Conservation (phyloP, 2,113 vertebrate genomes). For the Phoxinus phoxinus region DNA sequence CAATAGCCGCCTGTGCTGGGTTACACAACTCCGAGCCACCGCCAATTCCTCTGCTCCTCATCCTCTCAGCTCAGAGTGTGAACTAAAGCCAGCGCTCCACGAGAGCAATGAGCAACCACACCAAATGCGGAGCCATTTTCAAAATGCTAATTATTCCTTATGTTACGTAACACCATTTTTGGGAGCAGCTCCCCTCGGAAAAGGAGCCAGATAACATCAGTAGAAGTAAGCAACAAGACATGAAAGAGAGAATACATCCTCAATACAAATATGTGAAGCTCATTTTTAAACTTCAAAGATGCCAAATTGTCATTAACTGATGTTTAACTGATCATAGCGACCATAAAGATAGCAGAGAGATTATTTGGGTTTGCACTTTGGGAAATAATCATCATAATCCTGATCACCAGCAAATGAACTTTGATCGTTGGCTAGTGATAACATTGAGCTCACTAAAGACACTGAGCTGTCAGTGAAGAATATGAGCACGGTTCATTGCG, state of each 20-base stretch:
- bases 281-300: not conserved
- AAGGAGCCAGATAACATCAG: slow-evolving; percentile 12
- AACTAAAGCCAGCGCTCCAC: not conserved
- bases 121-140: slow-evolving; percentile 16
- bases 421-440: slow-evolving; percentile 15
- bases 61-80: slow-evolving; percentile 6
- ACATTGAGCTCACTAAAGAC: not conserved
- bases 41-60: not conserved
- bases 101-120: not conserved
- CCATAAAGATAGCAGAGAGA: not conserved
- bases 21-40: slow-evolving; percentile 8
- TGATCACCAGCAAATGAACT: slow-evolving; percentile 7
- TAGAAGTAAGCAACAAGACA: not conserved
- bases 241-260: not conserved
- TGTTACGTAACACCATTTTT: slow-evolving; percentile 43
- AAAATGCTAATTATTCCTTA: slow-evolving; percentile 50
- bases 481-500: slow-evolving; percentile 1
- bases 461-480: not conserved
- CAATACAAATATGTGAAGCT: not conserved
- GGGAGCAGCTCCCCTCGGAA: not conserved
- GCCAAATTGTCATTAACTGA: not conserved
- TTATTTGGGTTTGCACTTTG: not conserved
- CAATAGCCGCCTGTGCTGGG: slow-evolving; percentile 12
- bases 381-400: not conserved
- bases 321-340: not conserved